Evolutionary conservation across 2,888 invertebrate species (phyloP).

Genomic region (Iselma pallidipennis): DNA sequence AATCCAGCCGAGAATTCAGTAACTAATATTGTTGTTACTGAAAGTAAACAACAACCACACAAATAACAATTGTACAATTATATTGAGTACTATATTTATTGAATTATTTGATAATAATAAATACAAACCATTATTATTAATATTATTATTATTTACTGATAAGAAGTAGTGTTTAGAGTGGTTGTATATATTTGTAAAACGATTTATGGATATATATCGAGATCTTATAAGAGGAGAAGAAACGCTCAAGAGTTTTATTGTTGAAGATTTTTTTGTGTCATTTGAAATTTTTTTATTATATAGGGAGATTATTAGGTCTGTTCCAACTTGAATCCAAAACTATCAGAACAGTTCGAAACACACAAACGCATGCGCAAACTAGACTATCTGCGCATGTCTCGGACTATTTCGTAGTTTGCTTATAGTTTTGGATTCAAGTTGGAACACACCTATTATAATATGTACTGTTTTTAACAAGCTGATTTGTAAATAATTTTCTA

Average conservation of each 20-base stretch:
- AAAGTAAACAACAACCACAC: slow-evolving; percentile 40
- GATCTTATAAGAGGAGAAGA: not conserved
- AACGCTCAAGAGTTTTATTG: slow-evolving; percentile 6
- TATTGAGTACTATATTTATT: slow-evolving; percentile 6
- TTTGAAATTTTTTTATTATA: not conserved
- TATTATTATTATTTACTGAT: not conserved
- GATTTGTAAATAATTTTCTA: not conserved
- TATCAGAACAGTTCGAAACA: no score
- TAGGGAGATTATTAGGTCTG: not conserved
- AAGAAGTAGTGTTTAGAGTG: not conserved
- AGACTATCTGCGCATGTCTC: no score
- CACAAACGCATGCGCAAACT: no score
- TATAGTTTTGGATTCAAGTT: no score
- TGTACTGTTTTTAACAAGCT: not conserved
- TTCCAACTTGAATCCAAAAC: no score
- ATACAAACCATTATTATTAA: not conserved
- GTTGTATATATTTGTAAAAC: slow-evolving; percentile 11
- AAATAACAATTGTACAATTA: slow-evolving; percentile 18
- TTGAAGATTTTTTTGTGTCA: slow-evolving; percentile 6
- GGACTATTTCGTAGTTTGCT: no score
- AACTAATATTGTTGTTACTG: slow-evolving; percentile 51
- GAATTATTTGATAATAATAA: slow-evolving; percentile 5
- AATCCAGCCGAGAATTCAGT: slow-evolving; percentile 48
- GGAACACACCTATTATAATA: no score
- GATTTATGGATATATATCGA: no score